phyloP scores from a whole-genome alignment of 92 coral and sea anemone species.

The Porites cylindrica region DNA sequence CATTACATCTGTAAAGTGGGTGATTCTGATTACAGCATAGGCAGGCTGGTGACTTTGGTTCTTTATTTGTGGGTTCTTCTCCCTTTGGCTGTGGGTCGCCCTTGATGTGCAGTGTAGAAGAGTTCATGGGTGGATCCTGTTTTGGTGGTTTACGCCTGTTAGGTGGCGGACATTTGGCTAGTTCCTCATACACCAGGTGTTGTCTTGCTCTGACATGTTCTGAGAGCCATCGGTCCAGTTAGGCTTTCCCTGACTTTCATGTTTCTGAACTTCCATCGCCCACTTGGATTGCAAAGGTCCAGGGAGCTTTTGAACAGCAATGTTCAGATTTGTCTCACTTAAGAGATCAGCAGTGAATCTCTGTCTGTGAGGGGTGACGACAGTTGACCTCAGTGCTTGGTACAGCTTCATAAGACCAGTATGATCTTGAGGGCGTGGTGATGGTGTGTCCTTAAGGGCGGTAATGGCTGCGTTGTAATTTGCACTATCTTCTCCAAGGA shows the following conservation, averaged over 20 bases:
- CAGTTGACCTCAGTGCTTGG: constrained; percentile 49
- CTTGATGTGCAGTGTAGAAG: constrained; percentile 24
- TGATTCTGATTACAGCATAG: constrained; percentile 41
- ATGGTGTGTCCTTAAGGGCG: constrained; percentile 48
- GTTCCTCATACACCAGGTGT: constrained; percentile 47
- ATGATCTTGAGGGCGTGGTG: constrained; percentile 58
- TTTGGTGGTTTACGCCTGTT: constrained; percentile 17
- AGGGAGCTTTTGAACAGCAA: constrained; percentile 52
- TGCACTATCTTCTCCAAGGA: constrained; percentile 53
- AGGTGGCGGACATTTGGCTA: constrained; percentile 9
- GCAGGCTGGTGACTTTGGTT: constrained; percentile 33
- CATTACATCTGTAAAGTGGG: constrained; percentile 51
- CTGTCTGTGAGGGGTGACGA: constrained; percentile 69
- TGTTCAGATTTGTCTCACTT: constrained; percentile 57
- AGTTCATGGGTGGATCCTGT: background rate
- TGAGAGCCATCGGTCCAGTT: constrained; percentile 64
- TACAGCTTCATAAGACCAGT: constrained; percentile 43
- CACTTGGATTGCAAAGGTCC: constrained; percentile 50
- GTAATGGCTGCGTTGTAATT: constrained; percentile 58
- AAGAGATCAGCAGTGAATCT: constrained; percentile 56
- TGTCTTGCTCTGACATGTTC: constrained; percentile 70
- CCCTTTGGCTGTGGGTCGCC: constrained; percentile 31
- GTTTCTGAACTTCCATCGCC: constrained; percentile 70
- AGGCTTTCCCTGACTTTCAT: constrained; percentile 59
- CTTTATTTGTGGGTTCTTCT: constrained; percentile 6